Percentiles rank a stretch among this genome's conserved stretches.
These are phyloP conservation scores for Hybognathus amarus DNA, from an alignment of 2,797 vertebrate genomes.

Conservation along the genomic window DNA sequence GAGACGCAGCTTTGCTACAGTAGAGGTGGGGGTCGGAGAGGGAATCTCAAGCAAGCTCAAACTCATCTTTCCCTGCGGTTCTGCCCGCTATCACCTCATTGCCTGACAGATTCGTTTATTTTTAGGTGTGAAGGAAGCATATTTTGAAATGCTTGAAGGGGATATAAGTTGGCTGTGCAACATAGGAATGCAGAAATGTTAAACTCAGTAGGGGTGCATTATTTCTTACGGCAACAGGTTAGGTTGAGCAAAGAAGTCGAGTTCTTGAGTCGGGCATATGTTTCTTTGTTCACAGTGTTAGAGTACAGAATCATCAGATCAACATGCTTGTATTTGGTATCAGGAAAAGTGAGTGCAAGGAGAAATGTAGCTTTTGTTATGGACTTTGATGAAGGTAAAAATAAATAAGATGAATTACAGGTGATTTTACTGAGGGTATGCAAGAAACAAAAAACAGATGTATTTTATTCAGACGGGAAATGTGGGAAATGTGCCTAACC, in stretches of 20 bases:
- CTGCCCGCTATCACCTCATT: slow-evolving; percentile 13
- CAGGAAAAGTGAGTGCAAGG: background rate
- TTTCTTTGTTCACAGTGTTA: background rate
- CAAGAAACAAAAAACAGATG: background rate
- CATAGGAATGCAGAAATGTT: slow-evolving; percentile 17
- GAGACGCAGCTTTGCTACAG: slow-evolving; percentile 24
- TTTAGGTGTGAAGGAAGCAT: slow-evolving; percentile 15
- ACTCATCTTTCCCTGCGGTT: slow-evolving; percentile 35
- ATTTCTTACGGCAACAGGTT: background rate
- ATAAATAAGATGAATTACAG: background rate
- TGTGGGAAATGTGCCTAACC: background rate
- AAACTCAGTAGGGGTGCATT: background rate
- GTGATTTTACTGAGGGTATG: background rate
- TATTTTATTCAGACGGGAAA: background rate
- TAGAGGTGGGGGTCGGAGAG: slow-evolving; percentile 39
- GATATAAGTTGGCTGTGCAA: background rate
- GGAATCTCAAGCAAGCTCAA: slow-evolving; percentile 22
- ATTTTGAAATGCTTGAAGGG: slow-evolving; percentile 25
- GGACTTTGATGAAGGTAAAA: background rate
- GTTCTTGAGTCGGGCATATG: slow-evolving; percentile 2
- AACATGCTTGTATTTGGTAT: background rate
- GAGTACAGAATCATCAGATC: background rate
- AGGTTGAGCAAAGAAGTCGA: background rate
- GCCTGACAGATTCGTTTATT: slow-evolving; percentile 24
- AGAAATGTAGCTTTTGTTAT: background rate